Evolutionary conservation across 1,140 invertebrate species (phyloP).

Genomic region (Drosophila navojoa): DNA sequence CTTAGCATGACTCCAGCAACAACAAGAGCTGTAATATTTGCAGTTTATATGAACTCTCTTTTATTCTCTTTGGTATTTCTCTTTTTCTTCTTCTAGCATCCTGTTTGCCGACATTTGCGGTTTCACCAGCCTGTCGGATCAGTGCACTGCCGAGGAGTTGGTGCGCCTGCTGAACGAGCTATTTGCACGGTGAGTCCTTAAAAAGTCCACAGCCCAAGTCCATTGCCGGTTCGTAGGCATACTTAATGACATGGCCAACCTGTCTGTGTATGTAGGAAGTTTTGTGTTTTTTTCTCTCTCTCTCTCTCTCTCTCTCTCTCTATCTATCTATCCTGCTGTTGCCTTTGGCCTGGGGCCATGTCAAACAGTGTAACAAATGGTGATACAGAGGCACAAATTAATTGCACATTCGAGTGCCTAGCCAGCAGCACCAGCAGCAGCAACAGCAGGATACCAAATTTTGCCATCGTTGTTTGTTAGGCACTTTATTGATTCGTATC

Average conservation of each 20-base stretch:
- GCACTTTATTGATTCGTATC: conserved; percentile 37
- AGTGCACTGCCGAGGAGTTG: conserved; percentile 97
- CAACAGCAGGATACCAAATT: conserved; percentile 9
- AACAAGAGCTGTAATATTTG: conserved; percentile 28
- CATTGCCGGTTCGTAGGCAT: conserved; percentile 13
- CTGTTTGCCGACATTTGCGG: conserved; percentile 99
- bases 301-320: background rate
- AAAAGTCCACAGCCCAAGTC: background rate
- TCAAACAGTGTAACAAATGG: conserved; percentile 33
- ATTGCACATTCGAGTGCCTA: conserved; percentile 56
- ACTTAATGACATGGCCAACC: conserved; percentile 51
- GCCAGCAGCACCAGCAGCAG: background rate
- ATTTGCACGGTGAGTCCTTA: conserved; percentile 91
- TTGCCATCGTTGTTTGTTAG: conserved; percentile 15
- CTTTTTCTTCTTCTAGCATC: conserved; percentile 89
- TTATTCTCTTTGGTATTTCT: conserved; percentile 6
- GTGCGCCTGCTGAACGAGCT: conserved; percentile 97
- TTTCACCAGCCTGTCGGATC: conserved; percentile 96
- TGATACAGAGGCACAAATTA: conserved; percentile 42
- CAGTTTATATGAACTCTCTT: conserved; percentile 18
- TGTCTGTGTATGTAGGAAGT: background rate
- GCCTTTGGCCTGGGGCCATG: conserved; percentile 26
- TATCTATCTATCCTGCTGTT: background rate
- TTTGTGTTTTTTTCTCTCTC: conserved; percentile 29
- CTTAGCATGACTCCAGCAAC: conserved; percentile 25